These are phyloP conservation scores for Pagetopsis macropterus DNA, from an alignment of 2,797 vertebrate species.

Conservation along the genomic window DNA sequence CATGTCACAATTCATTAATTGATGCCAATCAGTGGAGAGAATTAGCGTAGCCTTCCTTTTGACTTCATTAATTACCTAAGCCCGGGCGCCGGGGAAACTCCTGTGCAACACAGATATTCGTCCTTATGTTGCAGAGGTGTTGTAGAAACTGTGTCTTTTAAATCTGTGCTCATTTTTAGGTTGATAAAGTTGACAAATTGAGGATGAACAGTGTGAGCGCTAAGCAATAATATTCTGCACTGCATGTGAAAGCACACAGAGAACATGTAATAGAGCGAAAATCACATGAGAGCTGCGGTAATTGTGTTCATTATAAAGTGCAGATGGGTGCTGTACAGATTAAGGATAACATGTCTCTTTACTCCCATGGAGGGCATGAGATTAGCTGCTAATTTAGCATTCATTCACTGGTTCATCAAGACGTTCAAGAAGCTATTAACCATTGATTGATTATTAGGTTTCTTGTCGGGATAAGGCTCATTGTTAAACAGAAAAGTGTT, in stretches of 20 bases:
- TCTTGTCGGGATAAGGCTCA: background rate
- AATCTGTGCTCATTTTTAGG: background rate
- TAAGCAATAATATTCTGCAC: background rate
- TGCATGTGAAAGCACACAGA: background rate
- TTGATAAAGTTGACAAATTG: background rate
- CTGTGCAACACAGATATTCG: slow-evolving; percentile 18
- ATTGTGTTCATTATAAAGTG: slow-evolving; percentile 30
- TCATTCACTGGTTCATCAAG: background rate
- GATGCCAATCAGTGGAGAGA: slow-evolving; percentile 77
- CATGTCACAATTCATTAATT: slow-evolving; percentile 79
- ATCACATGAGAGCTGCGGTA: slow-evolving; percentile 13
- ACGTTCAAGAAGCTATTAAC: background rate
- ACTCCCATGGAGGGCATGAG: background rate
- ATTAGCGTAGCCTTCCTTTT: slow-evolving; percentile 65
- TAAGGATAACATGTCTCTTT: background rate
- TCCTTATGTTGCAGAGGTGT: background rate
- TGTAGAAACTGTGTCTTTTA: background rate
- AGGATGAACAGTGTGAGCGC: background rate
- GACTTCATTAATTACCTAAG: slow-evolving; percentile 76
- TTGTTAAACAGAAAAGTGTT: background rate
- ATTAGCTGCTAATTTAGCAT: slow-evolving; percentile 13
- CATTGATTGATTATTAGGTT: background rate
- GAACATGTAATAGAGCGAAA: background rate
- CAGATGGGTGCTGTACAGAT: slow-evolving; percentile 28
- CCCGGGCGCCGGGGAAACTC: slow-evolving; percentile 46